Percentiles rank a stretch among this genome's conserved stretches.
These are phyloP conservation scores for Parochlus steinenii DNA, from an alignment of 2,888 invertebrate genomes.

Conservation along the genomic window DNA sequence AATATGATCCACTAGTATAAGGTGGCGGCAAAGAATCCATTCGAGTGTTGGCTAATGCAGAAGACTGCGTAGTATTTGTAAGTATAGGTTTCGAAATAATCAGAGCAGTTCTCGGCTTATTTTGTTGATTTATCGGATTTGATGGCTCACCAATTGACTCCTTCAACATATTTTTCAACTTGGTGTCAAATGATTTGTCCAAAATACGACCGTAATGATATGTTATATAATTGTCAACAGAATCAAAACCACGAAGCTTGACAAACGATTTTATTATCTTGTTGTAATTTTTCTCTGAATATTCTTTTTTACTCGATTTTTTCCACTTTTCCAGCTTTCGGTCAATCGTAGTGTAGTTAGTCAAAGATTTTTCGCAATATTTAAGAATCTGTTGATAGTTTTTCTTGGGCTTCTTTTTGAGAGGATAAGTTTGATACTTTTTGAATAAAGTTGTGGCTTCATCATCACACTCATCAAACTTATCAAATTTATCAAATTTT, in stretches of 20 bases:
- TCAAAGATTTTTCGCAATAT: constrained; percentile 7
- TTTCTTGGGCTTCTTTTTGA: constrained; percentile 4
- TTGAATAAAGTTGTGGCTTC: background rate
- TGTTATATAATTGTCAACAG: constrained; percentile 3
- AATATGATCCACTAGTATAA: constrained; percentile 6
- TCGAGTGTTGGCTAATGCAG: constrained; percentile 7
- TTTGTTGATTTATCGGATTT: too few relatives aligned
- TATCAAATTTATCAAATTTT: too few relatives aligned
- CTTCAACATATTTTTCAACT: constrained; percentile 1
- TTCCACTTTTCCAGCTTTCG: constrained; percentile 4
- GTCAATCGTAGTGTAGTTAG: constrained; percentile 7
- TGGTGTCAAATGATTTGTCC: constrained; percentile 10
- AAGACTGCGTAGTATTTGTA: constrained; percentile 9
- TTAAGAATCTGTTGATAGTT: constrained; percentile 3
- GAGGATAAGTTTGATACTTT: constrained; percentile 12
- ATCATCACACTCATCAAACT: background rate
- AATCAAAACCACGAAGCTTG: constrained; percentile 3
- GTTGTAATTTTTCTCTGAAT: constrained; percentile 7
- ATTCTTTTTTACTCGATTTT: constrained; percentile 2
- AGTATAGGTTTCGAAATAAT: constrained; percentile 10
- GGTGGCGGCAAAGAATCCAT: constrained; percentile 12
- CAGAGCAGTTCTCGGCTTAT: constrained; percentile 1
- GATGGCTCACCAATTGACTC: too few relatives aligned
- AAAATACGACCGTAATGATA: constrained; percentile 10
- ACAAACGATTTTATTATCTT: constrained; percentile 10